A percentile compares a stretch with the other conserved stretches of the same genome.
phyloP scores from a whole-genome alignment of 2,797 vertebrate species.

The Carapus acus region DNA sequence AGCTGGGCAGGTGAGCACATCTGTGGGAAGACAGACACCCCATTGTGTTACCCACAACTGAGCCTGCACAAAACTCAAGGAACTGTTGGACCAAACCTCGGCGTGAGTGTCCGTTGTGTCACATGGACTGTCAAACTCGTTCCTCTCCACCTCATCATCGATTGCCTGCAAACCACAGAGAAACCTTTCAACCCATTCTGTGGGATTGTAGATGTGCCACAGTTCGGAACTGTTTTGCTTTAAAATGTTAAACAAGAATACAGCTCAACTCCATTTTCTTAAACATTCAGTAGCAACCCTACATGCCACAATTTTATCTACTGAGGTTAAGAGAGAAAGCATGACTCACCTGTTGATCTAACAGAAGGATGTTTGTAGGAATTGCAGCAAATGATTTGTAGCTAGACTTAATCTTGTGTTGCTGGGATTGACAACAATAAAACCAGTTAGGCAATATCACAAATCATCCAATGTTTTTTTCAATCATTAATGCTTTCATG shows the following conservation, averaged over 20 bases:
- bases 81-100: slow-evolving; percentile 69
- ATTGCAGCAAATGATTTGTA: slow-evolving; percentile 96
- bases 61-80: background rate
- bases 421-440: slow-evolving; percentile 65
- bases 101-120: slow-evolving; percentile 63
- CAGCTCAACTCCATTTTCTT: no score
- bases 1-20: slow-evolving; percentile 88
- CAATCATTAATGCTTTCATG: no score
- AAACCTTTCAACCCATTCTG: slow-evolving; percentile 7
- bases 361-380: slow-evolving; percentile 91
- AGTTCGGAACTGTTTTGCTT: no score
- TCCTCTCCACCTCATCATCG: slow-evolving; percentile 73
- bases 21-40: slow-evolving; percentile 62
- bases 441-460: slow-evolving; percentile 27
- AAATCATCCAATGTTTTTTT: no score
- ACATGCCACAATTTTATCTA: no score
- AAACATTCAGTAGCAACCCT: no score
- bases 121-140: slow-evolving; percentile 34
- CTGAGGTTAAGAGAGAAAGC: no score
- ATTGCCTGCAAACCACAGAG: slow-evolving; percentile 60
- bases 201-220: slow-evolving; percentile 2
- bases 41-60: background rate
- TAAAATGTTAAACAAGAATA: no score
- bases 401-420: slow-evolving; percentile 88
- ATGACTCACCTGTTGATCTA: slow-evolving; percentile 93